Conservation (phyloP, 2,888 invertebrate genomes). For the Drosophila borealis region DNA sequence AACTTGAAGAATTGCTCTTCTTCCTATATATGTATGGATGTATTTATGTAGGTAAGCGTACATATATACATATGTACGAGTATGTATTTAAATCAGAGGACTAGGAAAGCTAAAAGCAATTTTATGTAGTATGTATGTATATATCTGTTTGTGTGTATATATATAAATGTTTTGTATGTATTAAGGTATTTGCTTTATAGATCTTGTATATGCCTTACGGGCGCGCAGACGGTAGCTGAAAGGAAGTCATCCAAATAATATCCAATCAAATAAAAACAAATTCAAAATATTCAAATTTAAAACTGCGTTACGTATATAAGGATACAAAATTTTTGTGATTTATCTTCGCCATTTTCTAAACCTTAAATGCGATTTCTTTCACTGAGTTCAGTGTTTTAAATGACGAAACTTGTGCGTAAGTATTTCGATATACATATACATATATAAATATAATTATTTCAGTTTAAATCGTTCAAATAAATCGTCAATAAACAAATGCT, state of each 20-base stretch:
- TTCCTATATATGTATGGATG: conserved; percentile 22
- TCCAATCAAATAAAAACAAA: conserved; percentile 5
- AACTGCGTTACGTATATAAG: conserved; percentile 60
- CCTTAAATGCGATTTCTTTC: conserved; percentile 41
- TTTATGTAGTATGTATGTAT: conserved; percentile 57
- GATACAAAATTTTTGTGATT: conserved; percentile 42
- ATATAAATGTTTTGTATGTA: conserved; percentile 22
- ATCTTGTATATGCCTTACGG: conserved; percentile 48
- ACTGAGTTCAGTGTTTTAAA: conserved; percentile 14
- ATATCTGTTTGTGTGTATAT: conserved; percentile 46
- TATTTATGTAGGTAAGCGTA: conserved; percentile 38
- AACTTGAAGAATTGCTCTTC: conserved; percentile 34
- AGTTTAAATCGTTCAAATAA: conserved; percentile 32
- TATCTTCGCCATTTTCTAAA: conserved; percentile 28
- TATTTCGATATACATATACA: conserved; percentile 11
- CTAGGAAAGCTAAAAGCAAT: conserved; percentile 80
- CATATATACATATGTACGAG: conserved; percentile 23
- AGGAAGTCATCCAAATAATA: conserved; percentile 28
- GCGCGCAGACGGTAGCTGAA: conserved; percentile 37
- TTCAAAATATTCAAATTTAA: conserved; percentile 22
- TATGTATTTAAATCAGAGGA: conserved; percentile 59
- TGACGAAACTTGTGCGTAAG: conserved; percentile 49
- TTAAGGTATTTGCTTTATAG: conserved; percentile 50
- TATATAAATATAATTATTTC: conserved; percentile 5
- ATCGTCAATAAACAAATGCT: conserved; percentile 51